Evolutionary conservation across 2,113 vertebrate genomes (phyloP), one percentile per base, ranked within the genome.

Genomic region (Neogale vison): DNA sequence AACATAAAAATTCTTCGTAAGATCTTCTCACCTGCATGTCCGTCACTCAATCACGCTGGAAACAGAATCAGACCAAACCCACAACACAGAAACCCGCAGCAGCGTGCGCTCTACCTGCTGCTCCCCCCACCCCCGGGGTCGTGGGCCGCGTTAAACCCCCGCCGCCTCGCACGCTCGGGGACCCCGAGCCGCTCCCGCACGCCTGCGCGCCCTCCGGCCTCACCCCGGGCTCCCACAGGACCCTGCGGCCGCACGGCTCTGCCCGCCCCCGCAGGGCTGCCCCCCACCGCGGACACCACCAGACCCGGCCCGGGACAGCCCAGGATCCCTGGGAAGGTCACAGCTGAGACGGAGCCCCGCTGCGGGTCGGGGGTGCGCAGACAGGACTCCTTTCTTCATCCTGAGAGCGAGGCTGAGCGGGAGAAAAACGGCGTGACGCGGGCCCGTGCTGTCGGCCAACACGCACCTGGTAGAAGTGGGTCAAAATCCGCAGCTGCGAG

Each of bases 381-480:
- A 67, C 15, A 23, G 6, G 31, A 55, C 20, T 47, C 36, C 23
- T 36, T n/a, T 20, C 45, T 65, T 21, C 50, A 55, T 2, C 23
- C 12, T 39, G 71, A 36, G 50, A 47, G n/a, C 52, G 63, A 65
- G 9, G 20, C 21, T 52, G 69, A 26, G 34, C 34, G 17, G 61
- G 0, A 17, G 57, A 63, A 63, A 71, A n/a, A 1, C 9, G 42
- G 6, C 0, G 17, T 0, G 31, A 47, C 0, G 1, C 4, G 20
- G 5, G 20, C 4, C 52, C 52, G 5, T 4, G 52, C 8, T 57
- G 6, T 21, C 31, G 4, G 4, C 4, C 47, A 80, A 95, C 12
- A 87, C 12, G n/a, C 93, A 99, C 99, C 99, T 99, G 99, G 98
- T 99, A 99, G 96, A 99, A 99, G 95, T 99, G 99, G 2, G 99